Conservation (phyloP, 2,113 vertebrate species). For the Mungos mungo region DNA sequence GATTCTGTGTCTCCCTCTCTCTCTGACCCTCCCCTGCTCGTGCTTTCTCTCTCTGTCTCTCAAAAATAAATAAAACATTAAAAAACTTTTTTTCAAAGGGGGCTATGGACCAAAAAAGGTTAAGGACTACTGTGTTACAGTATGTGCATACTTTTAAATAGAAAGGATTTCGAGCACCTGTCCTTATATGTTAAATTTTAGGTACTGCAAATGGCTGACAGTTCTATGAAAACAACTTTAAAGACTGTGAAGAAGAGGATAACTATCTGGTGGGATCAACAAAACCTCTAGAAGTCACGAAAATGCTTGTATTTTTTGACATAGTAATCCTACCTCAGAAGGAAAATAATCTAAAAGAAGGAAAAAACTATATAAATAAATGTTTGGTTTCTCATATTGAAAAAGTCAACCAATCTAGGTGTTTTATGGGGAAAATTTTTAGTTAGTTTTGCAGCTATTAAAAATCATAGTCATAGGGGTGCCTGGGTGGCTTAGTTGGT, state of each 20-base stretch:
- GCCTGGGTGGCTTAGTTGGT: too few species aligned
- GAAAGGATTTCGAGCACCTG: not conserved
- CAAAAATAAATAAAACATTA: too few species aligned
- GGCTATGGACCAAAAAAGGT: not conserved
- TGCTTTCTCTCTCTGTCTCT: too few species aligned
- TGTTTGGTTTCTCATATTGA: not conserved
- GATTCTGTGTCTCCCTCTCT: too few species aligned
- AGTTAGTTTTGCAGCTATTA: not conserved
- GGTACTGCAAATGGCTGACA: not conserved
- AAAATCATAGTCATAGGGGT: not conserved
- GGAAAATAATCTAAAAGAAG: conserved; percentile 20
- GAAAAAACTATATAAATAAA: not conserved
- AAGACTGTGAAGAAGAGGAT: not conserved
- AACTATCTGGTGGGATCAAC: not conserved
- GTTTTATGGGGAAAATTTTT: not conserved
- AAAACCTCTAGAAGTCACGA: not conserved
- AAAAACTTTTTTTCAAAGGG: not conserved
- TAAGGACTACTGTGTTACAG: not conserved
- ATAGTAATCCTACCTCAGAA: not conserved
- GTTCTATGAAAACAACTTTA: not conserved
- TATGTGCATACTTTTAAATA: not conserved
- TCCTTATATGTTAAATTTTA: conserved; percentile 7
- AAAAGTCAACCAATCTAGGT: not conserved
- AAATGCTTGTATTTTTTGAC: conserved; percentile 32
- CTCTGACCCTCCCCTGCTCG: too few species aligned